Evolutionary conservation across 2,113 vertebrate genomes (phyloP).

Genomic region (Malurus elegans): DNA sequence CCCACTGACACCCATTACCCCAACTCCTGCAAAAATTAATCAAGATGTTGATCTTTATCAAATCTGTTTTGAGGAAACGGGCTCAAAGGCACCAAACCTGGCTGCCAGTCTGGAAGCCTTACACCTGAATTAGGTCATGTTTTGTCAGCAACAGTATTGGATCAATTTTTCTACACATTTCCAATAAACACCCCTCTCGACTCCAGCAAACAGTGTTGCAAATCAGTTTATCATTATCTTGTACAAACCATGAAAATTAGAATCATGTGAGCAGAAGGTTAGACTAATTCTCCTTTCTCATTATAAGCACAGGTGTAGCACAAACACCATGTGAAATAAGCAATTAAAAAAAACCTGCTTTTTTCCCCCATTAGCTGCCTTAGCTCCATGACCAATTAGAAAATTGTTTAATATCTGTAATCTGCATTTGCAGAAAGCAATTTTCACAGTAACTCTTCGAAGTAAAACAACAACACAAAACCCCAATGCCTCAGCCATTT

Average conservation of each 20-base stretch:
- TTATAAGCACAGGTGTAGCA: slow-evolving; percentile 93
- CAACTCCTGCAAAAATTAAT: background rate
- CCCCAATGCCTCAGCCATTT: background rate
- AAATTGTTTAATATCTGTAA: slow-evolving; percentile 92
- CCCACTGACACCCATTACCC: background rate
- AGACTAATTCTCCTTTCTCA: slow-evolving; percentile 88
- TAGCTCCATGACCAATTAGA: slow-evolving; percentile 92
- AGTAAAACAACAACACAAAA: slow-evolving; percentile 38
- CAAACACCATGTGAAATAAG: slow-evolving; percentile 87
- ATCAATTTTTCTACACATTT: slow-evolving; percentile 41
- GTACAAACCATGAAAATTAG: slow-evolving; percentile 82
- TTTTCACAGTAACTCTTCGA: slow-evolving; percentile 75
- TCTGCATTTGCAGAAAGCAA: slow-evolving; percentile 89
- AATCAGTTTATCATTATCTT: slow-evolving; percentile 80
- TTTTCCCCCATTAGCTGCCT: slow-evolving; percentile 87
- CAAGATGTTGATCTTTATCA: background rate
- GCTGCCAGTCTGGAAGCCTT: background rate
- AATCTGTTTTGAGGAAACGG: background rate
- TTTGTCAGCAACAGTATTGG: background rate
- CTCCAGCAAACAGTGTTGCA: slow-evolving; percentile 62
- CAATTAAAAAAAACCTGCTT: slow-evolving; percentile 91
- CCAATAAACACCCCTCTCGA: slow-evolving; percentile 42
- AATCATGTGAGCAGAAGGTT: slow-evolving; percentile 87
- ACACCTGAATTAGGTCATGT: slow-evolving; percentile 1
- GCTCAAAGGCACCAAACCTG: background rate